Evolutionary conservation across 2,113 vertebrate genomes (phyloP).

Genomic region (Tenrec ecaudatus): DNA sequence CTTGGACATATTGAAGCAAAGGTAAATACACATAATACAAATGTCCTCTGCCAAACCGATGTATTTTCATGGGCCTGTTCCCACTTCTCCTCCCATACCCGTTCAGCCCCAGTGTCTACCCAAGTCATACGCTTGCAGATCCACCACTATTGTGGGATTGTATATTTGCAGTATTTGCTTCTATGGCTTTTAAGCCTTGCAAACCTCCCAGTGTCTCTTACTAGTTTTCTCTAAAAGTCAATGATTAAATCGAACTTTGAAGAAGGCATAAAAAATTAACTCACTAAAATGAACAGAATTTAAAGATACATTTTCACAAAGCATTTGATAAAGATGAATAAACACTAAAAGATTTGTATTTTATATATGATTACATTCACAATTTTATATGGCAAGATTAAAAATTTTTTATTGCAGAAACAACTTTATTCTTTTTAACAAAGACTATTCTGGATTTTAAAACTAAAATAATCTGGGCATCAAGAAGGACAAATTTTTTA

Average conservation of each 20-base stretch:
- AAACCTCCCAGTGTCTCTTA: no score
- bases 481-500: background rate
- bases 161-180: no score
- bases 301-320: slow-evolving; percentile 53
- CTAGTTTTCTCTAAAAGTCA: slow-evolving; percentile 38
- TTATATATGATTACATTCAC: background rate
- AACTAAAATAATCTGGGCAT: slow-evolving; percentile 1
- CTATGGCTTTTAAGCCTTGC: no score
- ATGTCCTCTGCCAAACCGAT: no score
- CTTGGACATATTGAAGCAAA: no score
- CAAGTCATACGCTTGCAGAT: no score
- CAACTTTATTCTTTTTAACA: slow-evolving; percentile 47
- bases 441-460: slow-evolving; percentile 32
- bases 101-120: no score
- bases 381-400: background rate
- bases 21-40: no score
- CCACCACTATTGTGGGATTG: no score
- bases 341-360: slow-evolving; percentile 15
- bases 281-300: slow-evolving; percentile 30
- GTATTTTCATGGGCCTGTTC: no score
- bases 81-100: no score
- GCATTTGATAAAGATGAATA: slow-evolving; percentile 41
- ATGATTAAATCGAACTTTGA: slow-evolving; percentile 18
- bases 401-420: background rate
- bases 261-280: slow-evolving; percentile 29